These are phyloP conservation scores for Aegithalos caudatus DNA, from an alignment of 2,113 vertebrate species.

Conservation along the genomic window DNA sequence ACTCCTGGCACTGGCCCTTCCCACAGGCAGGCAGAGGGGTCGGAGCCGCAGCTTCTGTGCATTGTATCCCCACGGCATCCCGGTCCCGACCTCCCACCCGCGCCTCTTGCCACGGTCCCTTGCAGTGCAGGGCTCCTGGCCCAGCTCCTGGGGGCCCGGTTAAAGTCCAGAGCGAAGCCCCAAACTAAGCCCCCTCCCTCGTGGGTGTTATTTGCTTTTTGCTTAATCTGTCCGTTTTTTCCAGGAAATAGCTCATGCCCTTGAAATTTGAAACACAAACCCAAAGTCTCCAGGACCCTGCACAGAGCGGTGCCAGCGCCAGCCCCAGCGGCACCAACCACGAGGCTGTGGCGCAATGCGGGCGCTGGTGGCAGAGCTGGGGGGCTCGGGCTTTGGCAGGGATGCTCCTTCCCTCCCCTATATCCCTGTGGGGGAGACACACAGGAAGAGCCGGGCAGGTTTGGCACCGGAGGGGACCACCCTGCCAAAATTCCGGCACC, in stretches of 20 bases:
- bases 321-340: background rate
- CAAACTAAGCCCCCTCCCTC: background rate
- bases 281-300: background rate
- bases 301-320: background rate
- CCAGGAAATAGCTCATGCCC: constrained; percentile 63
- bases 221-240: constrained; percentile 47
- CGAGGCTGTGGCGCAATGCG: background rate
- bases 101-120: background rate
- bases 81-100: background rate
- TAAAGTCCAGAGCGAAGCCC: constrained; percentile 4
- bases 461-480: background rate
- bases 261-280: constrained; percentile 56
- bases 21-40: background rate
- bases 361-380: background rate
- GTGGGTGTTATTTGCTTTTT: constrained; percentile 37
- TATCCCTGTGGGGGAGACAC: background rate
- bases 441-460: background rate
- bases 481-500: fast-evolving
- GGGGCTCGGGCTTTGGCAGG: background rate
- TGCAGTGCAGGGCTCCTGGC: background rate
- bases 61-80: fast-evolving
- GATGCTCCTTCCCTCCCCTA: background rate
- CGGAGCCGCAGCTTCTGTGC: fast-evolving
- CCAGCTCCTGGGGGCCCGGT: background rate
- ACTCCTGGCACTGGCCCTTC: background rate